Percentiles rank a stretch among this genome's conserved stretches.
phyloP scores from a whole-genome alignment of 2,888 invertebrate species.

The Siphlonurus alternatus region DNA sequence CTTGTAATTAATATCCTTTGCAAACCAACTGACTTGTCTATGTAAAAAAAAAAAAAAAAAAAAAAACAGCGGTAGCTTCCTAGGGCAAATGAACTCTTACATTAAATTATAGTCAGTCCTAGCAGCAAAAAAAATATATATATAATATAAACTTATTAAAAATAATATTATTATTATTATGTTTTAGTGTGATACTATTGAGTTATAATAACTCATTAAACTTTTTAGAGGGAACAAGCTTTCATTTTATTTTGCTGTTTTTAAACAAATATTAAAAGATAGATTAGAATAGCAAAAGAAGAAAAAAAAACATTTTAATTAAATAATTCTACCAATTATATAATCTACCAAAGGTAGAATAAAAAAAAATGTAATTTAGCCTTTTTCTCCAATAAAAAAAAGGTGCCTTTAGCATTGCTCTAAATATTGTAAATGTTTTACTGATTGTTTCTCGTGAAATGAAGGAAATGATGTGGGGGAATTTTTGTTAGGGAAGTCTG shows the following conservation, averaged over 20 bases:
- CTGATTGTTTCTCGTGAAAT: neutral
- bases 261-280: too few species aligned
- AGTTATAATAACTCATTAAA: conserved; percentile 2
- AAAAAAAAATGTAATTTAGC: neutral
- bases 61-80: too few species aligned
- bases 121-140: conserved; percentile 3
- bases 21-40: too few species aligned
- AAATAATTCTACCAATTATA: too few species aligned
- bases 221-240: neutral
- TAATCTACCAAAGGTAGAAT: neutral
- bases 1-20: too few species aligned
- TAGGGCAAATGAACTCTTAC: too few species aligned
- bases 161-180: neutral
- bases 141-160: conserved; percentile 1
- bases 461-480: neutral
- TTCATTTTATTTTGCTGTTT: neutral
- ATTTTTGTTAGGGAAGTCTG: neutral
- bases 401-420: neutral
- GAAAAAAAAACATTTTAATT: neutral
- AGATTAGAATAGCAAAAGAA: neutral
- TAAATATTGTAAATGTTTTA: neutral
- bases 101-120: too few species aligned
- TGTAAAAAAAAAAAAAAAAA: too few species aligned
- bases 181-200: conserved; percentile 2
- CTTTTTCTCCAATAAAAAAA: neutral